Base-by-base conservation (phyloP, 2,797 vertebrate genomes). In the Masticophis lateralis region DNA sequence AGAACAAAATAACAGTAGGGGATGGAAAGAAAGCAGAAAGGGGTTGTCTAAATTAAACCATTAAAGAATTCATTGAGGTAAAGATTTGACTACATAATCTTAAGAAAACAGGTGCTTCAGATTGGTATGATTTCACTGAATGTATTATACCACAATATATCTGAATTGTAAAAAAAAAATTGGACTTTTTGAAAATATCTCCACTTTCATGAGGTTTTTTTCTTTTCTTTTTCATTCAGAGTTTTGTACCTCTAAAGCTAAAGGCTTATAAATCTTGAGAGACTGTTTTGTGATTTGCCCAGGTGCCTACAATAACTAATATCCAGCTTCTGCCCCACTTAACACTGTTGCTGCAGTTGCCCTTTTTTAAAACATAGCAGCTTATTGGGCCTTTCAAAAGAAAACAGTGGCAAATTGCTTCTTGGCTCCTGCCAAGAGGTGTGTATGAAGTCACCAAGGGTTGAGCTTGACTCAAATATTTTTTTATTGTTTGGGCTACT, bases 1-100 rank as follows among this genome's bases (percentile, higher is more conserved):
- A 95, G 90, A 93, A 56, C 94, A 95, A 89, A 96, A 94, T 94
- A 94, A 91, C 90, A 94, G 91, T 93, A 93, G 94, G 90, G 91
- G 95, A 63, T 91, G 94, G 10, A 93, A 61, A 92, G 92, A 89
- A 87, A 92, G 51, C 51, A 20, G 88, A 89, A 57, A 94, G 27
- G 88, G 90, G 94, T 0, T 92, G 87, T 63, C 14, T 89, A n/a
- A 74, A 63, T 94, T 95, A 88, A 91, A 91, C 90, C 90, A 90
- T 93, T 94, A 94, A 92, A 89, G 91, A 94, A 94, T 91, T 93
- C 94, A 0, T 25, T 89, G 43, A 61, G 25, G 27, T 61, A 47
- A 89, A 89, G 59, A 63, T 89, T 57, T 83, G 79, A 47, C 43
- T 83, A 83, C 90, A 32, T 59, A 32, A 79, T 28, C 60, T 89